Evolutionary conservation across 2,113 vertebrate genomes (phyloP).

Genomic region (Centrocercus urophasianus): DNA sequence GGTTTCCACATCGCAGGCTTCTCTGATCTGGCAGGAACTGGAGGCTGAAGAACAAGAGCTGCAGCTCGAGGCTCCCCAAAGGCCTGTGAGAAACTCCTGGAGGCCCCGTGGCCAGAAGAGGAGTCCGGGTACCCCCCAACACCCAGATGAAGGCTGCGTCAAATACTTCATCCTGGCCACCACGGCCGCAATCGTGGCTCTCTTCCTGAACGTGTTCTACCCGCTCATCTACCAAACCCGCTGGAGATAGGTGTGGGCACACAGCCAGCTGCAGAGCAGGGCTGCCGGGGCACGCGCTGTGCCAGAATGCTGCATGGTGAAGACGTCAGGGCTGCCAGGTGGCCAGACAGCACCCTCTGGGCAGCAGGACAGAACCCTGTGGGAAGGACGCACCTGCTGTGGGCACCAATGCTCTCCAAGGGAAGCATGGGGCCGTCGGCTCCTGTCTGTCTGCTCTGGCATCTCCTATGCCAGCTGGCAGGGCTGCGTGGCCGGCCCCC

Average conservation of each 20-base stretch:
- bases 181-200: constrained; percentile 88
- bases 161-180: constrained; percentile 93
- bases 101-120: constrained; percentile 66
- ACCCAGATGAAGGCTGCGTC: constrained; percentile 87
- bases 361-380: not conserved
- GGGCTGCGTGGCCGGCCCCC: not conserved
- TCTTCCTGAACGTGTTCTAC: constrained; percentile 91
- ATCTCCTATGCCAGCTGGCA: constrained; percentile 48
- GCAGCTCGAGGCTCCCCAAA: constrained; percentile 62
- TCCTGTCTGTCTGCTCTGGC: constrained; percentile 51
- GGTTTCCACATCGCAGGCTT: constrained; percentile 99
- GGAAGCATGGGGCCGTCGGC: not conserved
- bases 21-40: constrained; percentile 99
- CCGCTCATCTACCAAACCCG: constrained; percentile 85
- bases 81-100: constrained; percentile 78
- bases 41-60: constrained; percentile 90
- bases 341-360: not conserved
- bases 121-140: constrained; percentile 76
- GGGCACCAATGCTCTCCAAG: not conserved
- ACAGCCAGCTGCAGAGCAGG: not conserved
- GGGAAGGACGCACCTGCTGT: not conserved
- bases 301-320: not conserved
- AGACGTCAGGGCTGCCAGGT: not conserved
- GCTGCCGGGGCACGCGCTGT: not conserved
- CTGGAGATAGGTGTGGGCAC: constrained; percentile 77